A percentile compares a stretch with the other conserved stretches of the same genome.
These are phyloP conservation scores for Takifugu ocellatus DNA, from an alignment of 2,797 vertebrate genomes.

Conservation along the genomic window DNA sequence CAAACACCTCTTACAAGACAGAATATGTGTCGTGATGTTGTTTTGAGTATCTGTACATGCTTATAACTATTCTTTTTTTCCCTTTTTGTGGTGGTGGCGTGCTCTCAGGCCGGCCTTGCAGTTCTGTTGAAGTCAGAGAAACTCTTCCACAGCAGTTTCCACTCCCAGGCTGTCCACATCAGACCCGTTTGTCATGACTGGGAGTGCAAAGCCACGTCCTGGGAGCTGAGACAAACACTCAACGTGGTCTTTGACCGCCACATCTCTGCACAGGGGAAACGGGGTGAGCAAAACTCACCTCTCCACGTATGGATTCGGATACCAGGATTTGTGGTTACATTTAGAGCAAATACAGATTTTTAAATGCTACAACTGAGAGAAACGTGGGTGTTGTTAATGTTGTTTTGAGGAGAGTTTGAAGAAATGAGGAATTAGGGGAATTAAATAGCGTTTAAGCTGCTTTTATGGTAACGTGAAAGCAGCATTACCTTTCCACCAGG, in stretches of 20 bases:
- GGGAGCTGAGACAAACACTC: conserved; percentile 94
- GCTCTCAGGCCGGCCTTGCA: conserved; percentile 86
- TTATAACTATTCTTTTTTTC: neutral
- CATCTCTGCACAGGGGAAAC: conserved; percentile 84
- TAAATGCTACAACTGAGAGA: no score
- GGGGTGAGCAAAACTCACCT: conserved; percentile 71
- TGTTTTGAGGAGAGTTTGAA: no score
- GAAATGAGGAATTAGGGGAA: no score
- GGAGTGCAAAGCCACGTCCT: conserved; percentile 80
- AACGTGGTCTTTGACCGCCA: conserved; percentile 92
- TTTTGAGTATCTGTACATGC: neutral
- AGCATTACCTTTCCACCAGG: no score
- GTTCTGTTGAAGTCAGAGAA: conserved; percentile 93
- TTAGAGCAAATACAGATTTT: no score
- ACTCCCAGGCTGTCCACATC: conserved; percentile 93
- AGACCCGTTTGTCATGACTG: conserved; percentile 88
- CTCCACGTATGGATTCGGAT: neutral
- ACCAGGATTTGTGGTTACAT: no score
- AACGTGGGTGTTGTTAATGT: no score
- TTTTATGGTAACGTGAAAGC: no score
- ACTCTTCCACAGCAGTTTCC: conserved; percentile 95
- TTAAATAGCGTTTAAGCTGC: no score
- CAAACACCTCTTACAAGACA: neutral
- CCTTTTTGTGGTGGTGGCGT: neutral
- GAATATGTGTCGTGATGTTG: neutral